Evolutionary conservation across 2,797 vertebrate genomes (phyloP), one percentile per base, ranked within the genome.

Genomic region (Sebastes diploproa): DNA sequence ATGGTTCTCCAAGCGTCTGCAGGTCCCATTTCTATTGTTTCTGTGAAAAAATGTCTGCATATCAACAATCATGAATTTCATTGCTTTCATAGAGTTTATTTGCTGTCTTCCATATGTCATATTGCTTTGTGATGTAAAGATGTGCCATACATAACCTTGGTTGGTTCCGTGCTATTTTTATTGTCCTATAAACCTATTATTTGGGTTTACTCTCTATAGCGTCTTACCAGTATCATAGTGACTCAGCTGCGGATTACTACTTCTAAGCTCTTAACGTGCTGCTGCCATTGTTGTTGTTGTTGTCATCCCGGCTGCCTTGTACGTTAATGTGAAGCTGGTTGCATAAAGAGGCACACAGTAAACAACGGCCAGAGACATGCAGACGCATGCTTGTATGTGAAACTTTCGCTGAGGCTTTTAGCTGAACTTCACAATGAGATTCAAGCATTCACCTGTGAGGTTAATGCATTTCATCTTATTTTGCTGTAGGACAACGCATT

Each of bases 81-180:
- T 70, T 54, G 77, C 76, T 87, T 81, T 80, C 30, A 46, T 86
- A 32, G 55, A 73, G 65, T 81, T 84, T 30, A 70, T 82, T 76
- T 73, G 46, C 82, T 63, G 75, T 92, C 61, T 67, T 75, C 59
- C 74, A 80, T 78, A 60, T 83, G 20, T 52, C 50, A 52, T 52
- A 52, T 85, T 87, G 38, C 85, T 85, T 80, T 80, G 83, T 87
- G 59, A 87, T 80, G 78, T 90, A 72, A 90, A 88, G 59, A 86
- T 78, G 94, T 95, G 93, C 94, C 94, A 95, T 94, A 92, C 64
- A 54, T 82, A 60, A 86, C 69, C 60, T 68, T 69, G 62, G 64
- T 87, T 86, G 58, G 75, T 84, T 86, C 75, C 63, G 73, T 89
- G 81, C 82, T 90, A 50, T 83, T 86, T 77, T 69, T 84, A 64